A percentile compares a stretch with the other conserved stretches of the same genome.
These are phyloP conservation scores for Gila orcuttii DNA, from an alignment of 2,113 vertebrate species.

Conservation along the genomic window DNA sequence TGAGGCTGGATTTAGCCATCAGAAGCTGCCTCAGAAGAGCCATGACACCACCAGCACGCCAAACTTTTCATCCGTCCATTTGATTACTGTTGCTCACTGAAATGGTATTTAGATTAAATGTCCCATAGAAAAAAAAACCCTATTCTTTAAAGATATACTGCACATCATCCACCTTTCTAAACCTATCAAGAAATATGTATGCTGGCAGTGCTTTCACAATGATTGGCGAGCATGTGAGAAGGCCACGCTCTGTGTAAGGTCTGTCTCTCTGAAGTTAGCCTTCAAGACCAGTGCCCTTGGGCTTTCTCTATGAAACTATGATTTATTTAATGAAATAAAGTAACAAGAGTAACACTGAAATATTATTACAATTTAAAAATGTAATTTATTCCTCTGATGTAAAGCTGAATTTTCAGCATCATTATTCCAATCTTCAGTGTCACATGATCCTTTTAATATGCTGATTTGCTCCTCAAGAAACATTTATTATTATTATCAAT, in stretches of 20 bases:
- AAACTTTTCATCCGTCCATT: conserved; percentile 75
- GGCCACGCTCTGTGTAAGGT: conserved; percentile 53
- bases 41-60: conserved; percentile 67
- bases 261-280: conserved; percentile 60
- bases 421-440: background rate
- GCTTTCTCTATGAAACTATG: background rate
- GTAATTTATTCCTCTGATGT: background rate
- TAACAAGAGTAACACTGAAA: too few relatives aligned
- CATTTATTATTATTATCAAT: background rate
- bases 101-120: conserved; percentile 67
- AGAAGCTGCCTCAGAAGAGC: conserved; percentile 70
- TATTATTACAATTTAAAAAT: background rate
- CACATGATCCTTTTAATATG: background rate
- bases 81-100: conserved; percentile 74
- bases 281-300: conserved; percentile 14
- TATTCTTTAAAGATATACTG: conserved; percentile 53
- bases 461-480: background rate
- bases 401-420: too few relatives aligned
- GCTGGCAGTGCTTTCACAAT: conserved; percentile 71
- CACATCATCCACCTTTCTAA: conserved; percentile 27
- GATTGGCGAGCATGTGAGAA: conserved; percentile 67
- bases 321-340: background rate
- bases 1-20: conserved; percentile 61
- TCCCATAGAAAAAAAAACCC: conserved; percentile 52
- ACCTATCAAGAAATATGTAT: conserved; percentile 58